Conservation (phyloP, 2,888 invertebrate genomes). For the Nysson spinosus region DNA sequence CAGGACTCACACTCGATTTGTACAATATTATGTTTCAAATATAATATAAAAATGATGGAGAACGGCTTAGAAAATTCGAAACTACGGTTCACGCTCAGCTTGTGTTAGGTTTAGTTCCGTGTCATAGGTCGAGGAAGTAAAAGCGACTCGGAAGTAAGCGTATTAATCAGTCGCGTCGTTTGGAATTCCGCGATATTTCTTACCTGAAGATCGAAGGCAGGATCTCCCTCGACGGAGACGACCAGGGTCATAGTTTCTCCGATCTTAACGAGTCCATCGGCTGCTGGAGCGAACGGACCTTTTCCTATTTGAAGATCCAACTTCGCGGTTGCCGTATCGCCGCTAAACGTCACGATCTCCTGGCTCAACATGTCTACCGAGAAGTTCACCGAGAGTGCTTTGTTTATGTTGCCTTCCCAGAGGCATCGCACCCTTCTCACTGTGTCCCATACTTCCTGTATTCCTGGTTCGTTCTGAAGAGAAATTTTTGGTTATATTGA, state of each 20-base stretch:
- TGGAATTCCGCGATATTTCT: neutral
- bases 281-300: constrained; percentile 87
- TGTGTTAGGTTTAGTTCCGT: too few relatives aligned
- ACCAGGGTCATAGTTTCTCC: constrained; percentile 90
- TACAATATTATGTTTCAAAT: too few relatives aligned
- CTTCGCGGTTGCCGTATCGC: constrained; percentile 89
- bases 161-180: too few relatives aligned
- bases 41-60: too few relatives aligned
- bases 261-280: constrained; percentile 88
- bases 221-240: constrained; percentile 87
- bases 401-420: constrained; percentile 89
- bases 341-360: constrained; percentile 89
- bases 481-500: neutral
- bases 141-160: too few relatives aligned
- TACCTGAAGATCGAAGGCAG: constrained; percentile 86
- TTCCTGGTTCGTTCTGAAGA: constrained; percentile 86
- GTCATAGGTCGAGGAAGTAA: too few relatives aligned
- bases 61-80: too few relatives aligned
- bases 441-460: constrained; percentile 89
- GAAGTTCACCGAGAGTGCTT: constrained; percentile 85
- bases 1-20: too few relatives aligned
- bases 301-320: constrained; percentile 87
- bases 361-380: constrained; percentile 89
- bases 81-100: too few relatives aligned
- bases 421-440: constrained; percentile 87